Evolutionary conservation across 2,797 vertebrate genomes (phyloP), one percentile per base, ranked within the genome.

Genomic region (Atherinosoma microstoma): DNA sequence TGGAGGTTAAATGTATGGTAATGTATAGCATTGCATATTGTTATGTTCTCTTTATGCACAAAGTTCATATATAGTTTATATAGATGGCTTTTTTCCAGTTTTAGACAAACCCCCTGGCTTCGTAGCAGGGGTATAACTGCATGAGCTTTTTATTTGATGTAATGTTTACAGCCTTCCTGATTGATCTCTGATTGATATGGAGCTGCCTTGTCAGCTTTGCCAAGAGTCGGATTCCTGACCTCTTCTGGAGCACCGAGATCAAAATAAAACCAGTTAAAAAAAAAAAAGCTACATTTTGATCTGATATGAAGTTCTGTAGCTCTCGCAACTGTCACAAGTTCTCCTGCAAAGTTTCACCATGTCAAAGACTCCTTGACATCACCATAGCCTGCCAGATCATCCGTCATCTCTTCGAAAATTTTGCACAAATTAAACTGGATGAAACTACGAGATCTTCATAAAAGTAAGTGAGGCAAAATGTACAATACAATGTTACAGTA

Each of bases 391-490:
- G 20, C 63, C 58, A 57, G 58, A 74, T 83, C 73, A 62, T 56
- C 51, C 72, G 79, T 76, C 80, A 9, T 81, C 69, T 36, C 62
- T 76, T 71, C 53, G 84, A 85, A 78, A 71, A 74, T 51, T 79
- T n/a, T 64, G 62, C 49, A 73, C 69, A 65, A 80, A 79, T 82
- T 62, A 68, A 42, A 42, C 40, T 42, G 15, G 40, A 42, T 42
- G 40, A 42, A 80, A 40, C 76, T 79, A 75, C 65, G 67, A 65
- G 82, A 61, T 75, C 11, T 60, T 58, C 65, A 68, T 64, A 54
- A 73, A 83, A 64, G 64, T 60, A 81, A 80, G 78, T 73, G 67
- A 73, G 62, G 70, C 68, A 57, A 75, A 77, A 82, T 83, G 76
- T 84, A 84, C 15, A 42, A 15, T 42, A 42, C 40, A 18, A 18